These are phyloP conservation scores for Nylanderia fulva DNA, from an alignment of 1,140 invertebrate genomes.

Conservation along the genomic window DNA sequence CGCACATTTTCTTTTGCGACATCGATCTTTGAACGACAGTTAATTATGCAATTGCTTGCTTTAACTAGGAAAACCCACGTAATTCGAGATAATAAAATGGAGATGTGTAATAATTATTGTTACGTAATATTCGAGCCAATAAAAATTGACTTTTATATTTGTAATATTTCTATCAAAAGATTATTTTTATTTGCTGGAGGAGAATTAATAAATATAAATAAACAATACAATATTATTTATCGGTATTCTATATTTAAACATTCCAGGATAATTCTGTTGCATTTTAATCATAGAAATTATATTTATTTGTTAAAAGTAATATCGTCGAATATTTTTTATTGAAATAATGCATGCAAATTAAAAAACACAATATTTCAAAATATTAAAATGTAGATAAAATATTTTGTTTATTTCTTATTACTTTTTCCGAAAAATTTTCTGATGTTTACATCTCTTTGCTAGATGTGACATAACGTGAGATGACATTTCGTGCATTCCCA, in stretches of 20 bases:
- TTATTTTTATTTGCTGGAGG: not conserved
- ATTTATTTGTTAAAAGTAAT: too few relatives aligned
- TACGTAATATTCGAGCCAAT: not conserved
- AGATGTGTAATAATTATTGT: not conserved
- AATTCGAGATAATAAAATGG: not conserved
- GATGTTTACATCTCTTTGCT: not conserved
- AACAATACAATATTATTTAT: not conserved
- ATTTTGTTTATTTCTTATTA: too few relatives aligned
- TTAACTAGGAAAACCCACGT: not conserved
- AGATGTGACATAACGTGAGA: slow-evolving; percentile 12
- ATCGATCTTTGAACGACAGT: not conserved
- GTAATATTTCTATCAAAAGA: not conserved
- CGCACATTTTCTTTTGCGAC: not conserved
- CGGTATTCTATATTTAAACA: not conserved
- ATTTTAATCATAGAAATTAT: too few relatives aligned
- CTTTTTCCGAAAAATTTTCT: slow-evolving; percentile 16
- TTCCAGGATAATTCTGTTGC: not conserved
- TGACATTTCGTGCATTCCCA: not conserved
- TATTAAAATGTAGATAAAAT: not conserved
- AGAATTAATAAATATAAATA: not conserved
- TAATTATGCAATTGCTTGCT: slow-evolving; percentile 3
- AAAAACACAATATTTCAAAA: not conserved
- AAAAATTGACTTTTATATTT: slow-evolving; percentile 28
- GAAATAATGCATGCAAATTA: not conserved
- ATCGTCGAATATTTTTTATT: not conserved